Evolutionary conservation across 2,888 invertebrate species (phyloP).

Genomic region (Panzeria rudis): DNA sequence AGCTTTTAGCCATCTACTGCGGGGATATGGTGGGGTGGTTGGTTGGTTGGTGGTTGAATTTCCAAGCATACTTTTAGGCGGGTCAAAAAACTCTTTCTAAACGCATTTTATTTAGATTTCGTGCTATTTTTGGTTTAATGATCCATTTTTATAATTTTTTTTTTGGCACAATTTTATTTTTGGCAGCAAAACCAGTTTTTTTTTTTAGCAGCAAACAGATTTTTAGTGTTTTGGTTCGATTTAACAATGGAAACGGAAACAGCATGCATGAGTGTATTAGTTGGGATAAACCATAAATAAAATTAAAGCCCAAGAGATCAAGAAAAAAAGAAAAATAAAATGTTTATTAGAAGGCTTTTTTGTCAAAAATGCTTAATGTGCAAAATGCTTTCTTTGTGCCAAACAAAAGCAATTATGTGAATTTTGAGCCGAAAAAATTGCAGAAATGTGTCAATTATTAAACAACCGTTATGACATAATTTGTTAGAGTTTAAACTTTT

Average conservation of each 20-base stretch:
- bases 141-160: constrained; percentile 35
- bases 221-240: constrained; percentile 22
- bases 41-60: constrained; percentile 5
- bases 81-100: constrained; percentile 9
- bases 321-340: constrained; percentile 40
- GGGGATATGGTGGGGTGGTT: neutral
- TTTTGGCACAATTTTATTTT: constrained; percentile 30
- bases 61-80: constrained; percentile 28
- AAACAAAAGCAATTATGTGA: constrained; percentile 29
- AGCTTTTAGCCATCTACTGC: constrained; percentile 12
- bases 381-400: constrained; percentile 21
- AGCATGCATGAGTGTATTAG: constrained; percentile 34
- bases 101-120: constrained; percentile 33
- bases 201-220: constrained; percentile 34
- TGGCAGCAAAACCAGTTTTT: constrained; percentile 31
- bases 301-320: constrained; percentile 15
- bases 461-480: neutral
- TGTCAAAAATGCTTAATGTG: neutral
- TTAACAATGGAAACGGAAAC: constrained; percentile 36
- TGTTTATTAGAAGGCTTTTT: constrained; percentile 17
- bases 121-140: constrained; percentile 50
- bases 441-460: neutral
- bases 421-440: neutral
- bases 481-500: too few species aligned
- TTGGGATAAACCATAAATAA: constrained; percentile 38